Evolutionary conservation across 2,888 invertebrate genomes (phyloP).

Genomic region (Drosophila siamana): DNA sequence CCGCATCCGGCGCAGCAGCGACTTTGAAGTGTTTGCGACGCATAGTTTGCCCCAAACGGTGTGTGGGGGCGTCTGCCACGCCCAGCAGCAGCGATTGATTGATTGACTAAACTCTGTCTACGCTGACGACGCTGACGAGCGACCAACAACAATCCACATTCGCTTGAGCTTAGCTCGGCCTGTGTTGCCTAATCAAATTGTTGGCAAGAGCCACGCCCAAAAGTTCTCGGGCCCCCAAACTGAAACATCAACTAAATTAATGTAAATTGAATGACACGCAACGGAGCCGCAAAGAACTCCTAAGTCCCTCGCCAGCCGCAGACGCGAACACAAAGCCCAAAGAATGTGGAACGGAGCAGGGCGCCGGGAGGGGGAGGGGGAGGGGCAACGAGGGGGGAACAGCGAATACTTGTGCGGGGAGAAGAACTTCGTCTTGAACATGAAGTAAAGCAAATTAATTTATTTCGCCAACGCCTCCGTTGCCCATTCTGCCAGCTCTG

Average conservation of each 20-base stretch:
- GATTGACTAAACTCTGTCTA: conserved; percentile 39
- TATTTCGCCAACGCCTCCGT: conserved; percentile 40
- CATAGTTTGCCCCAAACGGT: conserved; percentile 4
- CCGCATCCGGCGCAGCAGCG: not conserved
- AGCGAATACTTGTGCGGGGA: not conserved
- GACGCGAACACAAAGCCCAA: not conserved
- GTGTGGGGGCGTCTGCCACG: conserved; percentile 25
- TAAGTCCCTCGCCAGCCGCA: conserved; percentile 29
- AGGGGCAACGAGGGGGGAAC: no score
- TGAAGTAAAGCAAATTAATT: conserved; percentile 60
- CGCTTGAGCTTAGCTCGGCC: not conserved
- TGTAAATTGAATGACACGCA: conserved; percentile 60
- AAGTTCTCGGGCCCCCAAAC: conserved; percentile 13
- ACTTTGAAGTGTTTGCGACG: conserved; percentile 19
- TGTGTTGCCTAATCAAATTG: conserved; percentile 63
- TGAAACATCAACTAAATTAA: conserved; percentile 67
- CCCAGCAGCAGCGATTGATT: conserved; percentile 38
- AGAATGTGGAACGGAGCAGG: not conserved
- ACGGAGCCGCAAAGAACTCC: conserved; percentile 58
- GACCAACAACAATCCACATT: no score
- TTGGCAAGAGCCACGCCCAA: conserved; percentile 34
- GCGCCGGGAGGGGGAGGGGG: not conserved
- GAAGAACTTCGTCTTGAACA: conserved; percentile 12
- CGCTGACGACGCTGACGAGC: conserved; percentile 1
- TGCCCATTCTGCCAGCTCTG: not conserved